phyloP scores from a whole-genome alignment of 2,113 vertebrate species.

The Lophotis ruficrista region DNA sequence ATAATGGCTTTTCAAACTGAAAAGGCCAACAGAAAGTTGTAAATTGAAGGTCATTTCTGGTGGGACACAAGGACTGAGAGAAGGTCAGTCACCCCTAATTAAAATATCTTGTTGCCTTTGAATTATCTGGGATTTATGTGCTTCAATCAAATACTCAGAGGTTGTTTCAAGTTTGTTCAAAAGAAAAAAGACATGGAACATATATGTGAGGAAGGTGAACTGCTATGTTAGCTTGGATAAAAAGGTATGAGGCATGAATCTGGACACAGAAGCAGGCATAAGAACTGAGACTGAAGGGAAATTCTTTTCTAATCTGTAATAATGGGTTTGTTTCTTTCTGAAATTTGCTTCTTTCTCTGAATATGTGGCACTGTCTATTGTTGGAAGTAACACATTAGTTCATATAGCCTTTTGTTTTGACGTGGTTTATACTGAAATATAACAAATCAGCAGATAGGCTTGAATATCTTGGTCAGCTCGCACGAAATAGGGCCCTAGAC shows the following conservation, averaged over 20 bases:
- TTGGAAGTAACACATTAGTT: not conserved
- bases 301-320: not conserved
- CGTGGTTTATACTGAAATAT: not conserved
- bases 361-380: not conserved
- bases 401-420: not conserved
- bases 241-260: not conserved
- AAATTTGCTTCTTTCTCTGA: not conserved
- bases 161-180: not conserved
- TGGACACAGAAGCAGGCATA: not conserved
- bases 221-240: not conserved
- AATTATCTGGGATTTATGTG: not conserved
- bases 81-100: conserved; percentile 47
- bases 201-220: not conserved
- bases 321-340: no score
- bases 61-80: conserved; percentile 36
- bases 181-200: not conserved
- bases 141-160: not conserved
- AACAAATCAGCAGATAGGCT: not conserved
- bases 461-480: not conserved
- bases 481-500: not conserved
- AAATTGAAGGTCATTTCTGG: conserved; percentile 68
- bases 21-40: conserved; percentile 69
- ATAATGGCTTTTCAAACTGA: conserved; percentile 34
- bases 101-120: conserved; percentile 34
- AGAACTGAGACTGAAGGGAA: not conserved